phyloP scores from a whole-genome alignment of 2,888 invertebrate genomes.

The Dasypogon diadema region DNA sequence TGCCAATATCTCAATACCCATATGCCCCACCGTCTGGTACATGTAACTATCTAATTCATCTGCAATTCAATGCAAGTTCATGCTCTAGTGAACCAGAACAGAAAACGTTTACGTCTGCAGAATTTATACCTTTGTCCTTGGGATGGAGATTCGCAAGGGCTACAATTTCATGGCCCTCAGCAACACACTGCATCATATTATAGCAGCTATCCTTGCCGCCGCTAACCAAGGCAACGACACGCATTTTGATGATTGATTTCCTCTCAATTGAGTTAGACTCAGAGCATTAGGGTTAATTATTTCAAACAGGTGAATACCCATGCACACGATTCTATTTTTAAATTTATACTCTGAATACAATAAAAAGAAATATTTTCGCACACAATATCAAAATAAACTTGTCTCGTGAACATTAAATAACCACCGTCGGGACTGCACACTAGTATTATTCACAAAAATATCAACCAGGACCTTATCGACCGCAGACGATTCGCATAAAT shows the following conservation, averaged over 20 bases:
- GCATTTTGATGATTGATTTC: conserved; percentile 73
- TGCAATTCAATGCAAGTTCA: conserved; percentile 66
- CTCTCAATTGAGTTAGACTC: background rate
- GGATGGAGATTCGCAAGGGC: conserved; percentile 97
- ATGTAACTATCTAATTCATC: conserved; percentile 97
- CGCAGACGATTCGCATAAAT: background rate
- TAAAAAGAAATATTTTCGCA: background rate
- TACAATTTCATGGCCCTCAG: conserved; percentile 92
- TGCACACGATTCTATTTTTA: conserved; percentile 16
- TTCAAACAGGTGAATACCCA: conserved; percentile 5
- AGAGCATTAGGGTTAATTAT: conserved; percentile 13
- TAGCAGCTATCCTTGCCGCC: conserved; percentile 99
- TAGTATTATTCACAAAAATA: background rate
- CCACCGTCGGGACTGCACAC: background rate
- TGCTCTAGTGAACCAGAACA: too few relatives aligned
- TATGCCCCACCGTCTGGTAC: conserved; percentile 99
- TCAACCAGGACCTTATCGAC: background rate
- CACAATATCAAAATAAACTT: background rate
- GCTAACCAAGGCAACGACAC: conserved; percentile 89
- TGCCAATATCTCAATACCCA: conserved; percentile 91
- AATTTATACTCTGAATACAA: background rate
- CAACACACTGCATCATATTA: conserved; percentile 98
- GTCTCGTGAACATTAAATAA: background rate
- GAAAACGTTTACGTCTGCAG: too few relatives aligned
- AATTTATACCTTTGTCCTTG: conserved; percentile 83